Evolutionary conservation across 2,888 invertebrate species (phyloP).

Genomic region (Stenoptilia bipunctidactyla): DNA sequence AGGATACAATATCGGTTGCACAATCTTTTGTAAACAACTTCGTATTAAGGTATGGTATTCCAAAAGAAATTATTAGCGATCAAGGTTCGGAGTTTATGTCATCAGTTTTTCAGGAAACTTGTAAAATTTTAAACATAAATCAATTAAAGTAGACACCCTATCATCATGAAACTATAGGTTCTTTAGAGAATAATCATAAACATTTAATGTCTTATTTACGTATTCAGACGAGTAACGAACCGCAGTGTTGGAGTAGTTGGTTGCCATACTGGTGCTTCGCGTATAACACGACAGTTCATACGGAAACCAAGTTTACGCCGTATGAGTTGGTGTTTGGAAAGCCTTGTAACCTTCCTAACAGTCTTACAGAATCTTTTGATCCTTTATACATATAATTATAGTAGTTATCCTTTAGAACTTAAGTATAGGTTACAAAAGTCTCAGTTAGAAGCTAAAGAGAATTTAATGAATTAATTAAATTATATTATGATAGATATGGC

Average conservation of each 20-base stretch:
- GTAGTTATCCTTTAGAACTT: slow-evolving; percentile 10
- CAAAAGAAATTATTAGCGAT: neutral
- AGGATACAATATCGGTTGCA: neutral
- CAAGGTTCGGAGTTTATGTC: neutral
- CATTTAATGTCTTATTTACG: neutral
- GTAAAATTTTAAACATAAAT: neutral
- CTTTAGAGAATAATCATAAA: neutral
- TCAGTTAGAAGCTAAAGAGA: slow-evolving; percentile 6
- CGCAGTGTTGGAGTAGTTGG: slow-evolving; percentile 10
- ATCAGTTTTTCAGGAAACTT: neutral
- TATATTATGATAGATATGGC: too few species aligned
- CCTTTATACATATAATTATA: slow-evolving; percentile 10
- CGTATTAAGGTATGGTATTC: neutral
- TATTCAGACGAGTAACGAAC: neutral
- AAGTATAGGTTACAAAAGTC: slow-evolving; percentile 13
- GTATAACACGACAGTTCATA: slow-evolving; percentile 14
- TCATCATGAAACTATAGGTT: neutral
- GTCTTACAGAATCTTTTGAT: neutral
- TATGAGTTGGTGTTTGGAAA: slow-evolving; percentile 15
- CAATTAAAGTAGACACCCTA: neutral
- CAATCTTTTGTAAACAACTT: neutral
- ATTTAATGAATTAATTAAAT: slow-evolving; percentile 2
- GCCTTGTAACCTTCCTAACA: neutral
- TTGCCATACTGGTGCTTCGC: slow-evolving; percentile 14
- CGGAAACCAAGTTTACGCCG: slow-evolving; percentile 12